Percentiles rank a stretch among this genome's conserved stretches.
Conservation (phyloP, 2,888 invertebrate species). For the Acanthoscelides obtectus region DNA sequence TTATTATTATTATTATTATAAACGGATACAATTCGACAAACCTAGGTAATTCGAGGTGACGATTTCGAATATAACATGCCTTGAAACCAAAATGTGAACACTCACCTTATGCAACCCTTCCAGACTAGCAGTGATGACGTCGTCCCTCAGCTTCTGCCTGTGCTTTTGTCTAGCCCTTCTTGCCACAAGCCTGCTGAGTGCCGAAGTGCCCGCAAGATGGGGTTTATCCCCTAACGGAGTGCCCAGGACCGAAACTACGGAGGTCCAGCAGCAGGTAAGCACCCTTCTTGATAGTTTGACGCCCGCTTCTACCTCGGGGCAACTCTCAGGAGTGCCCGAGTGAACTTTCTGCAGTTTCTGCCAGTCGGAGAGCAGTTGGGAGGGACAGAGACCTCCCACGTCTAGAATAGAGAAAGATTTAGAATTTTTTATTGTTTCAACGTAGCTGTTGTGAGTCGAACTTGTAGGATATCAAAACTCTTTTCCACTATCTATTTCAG, state of each 20-base stretch:
- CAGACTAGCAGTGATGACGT: constrained; percentile 76
- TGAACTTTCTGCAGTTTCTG: constrained; percentile 75
- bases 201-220: constrained; percentile 42
- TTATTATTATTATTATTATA: too few relatives aligned
- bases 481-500: too few relatives aligned
- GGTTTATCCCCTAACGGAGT: constrained; percentile 61
- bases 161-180: constrained; percentile 52
- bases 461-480: too few relatives aligned
- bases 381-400: constrained; percentile 77
- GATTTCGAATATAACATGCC: too few relatives aligned
- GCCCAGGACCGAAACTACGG: constrained; percentile 83
- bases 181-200: constrained; percentile 55
- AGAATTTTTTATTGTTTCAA: too few relatives aligned
- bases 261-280: constrained; percentile 88
- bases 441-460: too few relatives aligned
- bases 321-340: constrained; percentile 60
- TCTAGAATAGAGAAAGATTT: too few relatives aligned
- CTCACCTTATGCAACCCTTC: constrained; percentile 81
- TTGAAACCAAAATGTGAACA: too few relatives aligned
- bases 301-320: constrained; percentile 73
- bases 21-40: too few relatives aligned
- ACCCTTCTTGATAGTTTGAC: constrained; percentile 72
- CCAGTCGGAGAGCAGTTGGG: constrained; percentile 84
- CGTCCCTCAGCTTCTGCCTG: constrained; percentile 65
- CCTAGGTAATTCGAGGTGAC: too few relatives aligned